Base-by-base conservation (phyloP, 92 coral and sea anemone genomes). In the Zoanthus gigantus region DNA sequence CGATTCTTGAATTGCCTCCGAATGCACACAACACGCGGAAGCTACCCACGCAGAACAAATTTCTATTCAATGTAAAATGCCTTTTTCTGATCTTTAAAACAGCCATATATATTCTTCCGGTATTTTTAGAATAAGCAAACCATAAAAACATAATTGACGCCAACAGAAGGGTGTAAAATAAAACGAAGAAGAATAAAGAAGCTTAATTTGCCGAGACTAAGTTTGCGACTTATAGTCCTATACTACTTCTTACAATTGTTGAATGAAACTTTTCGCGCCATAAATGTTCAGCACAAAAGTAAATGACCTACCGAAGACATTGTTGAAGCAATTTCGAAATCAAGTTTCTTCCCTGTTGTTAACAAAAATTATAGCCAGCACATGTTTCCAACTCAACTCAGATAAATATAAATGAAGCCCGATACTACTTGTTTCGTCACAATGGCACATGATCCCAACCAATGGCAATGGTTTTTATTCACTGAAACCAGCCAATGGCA, bases 301-400 rank as follows among this genome's bases (percentile, higher is more conserved):
- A 17, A 17, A 17, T 17, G 30, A 81, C 85, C 34, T 81, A 81
- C 85, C 85, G 85, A 81, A 65, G 85, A 81, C 85, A 81, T 81
- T 50, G 13, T 46, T 66, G 85, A 10, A 50, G 28, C 47, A 9
- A 30, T n/a, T 17, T 28, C 4, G 42, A 37, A 37, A 2, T 0
- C 42, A 37, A 37, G 2, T 47, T 47, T 11, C 23, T 5, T 81
- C 23, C 44, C 29, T 46, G 2, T 16, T 47, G 11, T 13, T 9
- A 28, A 7, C 31, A 4, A 44, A 31, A 28, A 5, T 12, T 7
- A 29, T 6, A 10, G 14, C 85, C 47, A 66, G 17, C 85, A 81
- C 85, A 75, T 81, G 85, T 5, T 65, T 60, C 28, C 14, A 12
- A 9, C 7, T n/a, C n/a, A 52, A 5, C 29, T 31, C 6, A 17